Evolutionary conservation across 2,797 vertebrate genomes (phyloP).

Genomic region (Melanogrammus aeglefinus): DNA sequence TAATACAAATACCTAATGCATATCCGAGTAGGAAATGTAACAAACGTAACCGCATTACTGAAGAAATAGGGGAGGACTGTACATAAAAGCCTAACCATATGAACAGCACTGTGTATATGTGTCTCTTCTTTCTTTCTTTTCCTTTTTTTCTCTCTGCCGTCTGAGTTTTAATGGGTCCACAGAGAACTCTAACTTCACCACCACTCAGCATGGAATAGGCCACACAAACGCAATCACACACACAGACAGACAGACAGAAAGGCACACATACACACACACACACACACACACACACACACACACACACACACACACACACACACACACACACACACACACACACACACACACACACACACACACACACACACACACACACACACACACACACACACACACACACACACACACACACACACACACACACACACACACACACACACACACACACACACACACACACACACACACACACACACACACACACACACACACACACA

Average conservation of each 20-base stretch:
- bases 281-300: constrained; percentile 7
- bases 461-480: constrained; percentile 1
- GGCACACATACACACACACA: background rate
- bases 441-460: constrained; percentile 1
- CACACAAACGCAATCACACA: constrained; percentile 4
- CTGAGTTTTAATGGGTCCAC: constrained; percentile 8
- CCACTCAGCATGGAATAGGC: constrained; percentile 5
- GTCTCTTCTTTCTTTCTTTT: constrained; percentile 10
- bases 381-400: constrained; percentile 11
- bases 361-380: background rate
- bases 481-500: constrained; percentile 10
- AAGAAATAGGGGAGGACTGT: no score
- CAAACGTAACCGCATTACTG: no score
- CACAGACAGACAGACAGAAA: background rate
- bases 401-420: constrained; percentile 5
- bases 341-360: constrained; percentile 1
- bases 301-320: constrained; percentile 6
- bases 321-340: constrained; percentile 8
- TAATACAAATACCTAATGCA: no score
- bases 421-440: background rate
- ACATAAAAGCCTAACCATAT: no score
- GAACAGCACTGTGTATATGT: background rate
- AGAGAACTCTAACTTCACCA: background rate
- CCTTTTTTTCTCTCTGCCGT: constrained; percentile 1
- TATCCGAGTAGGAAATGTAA: no score